phyloP scores from a whole-genome alignment of 1,140 invertebrate genomes.

The Trachymyrmex septentrionalis region DNA sequence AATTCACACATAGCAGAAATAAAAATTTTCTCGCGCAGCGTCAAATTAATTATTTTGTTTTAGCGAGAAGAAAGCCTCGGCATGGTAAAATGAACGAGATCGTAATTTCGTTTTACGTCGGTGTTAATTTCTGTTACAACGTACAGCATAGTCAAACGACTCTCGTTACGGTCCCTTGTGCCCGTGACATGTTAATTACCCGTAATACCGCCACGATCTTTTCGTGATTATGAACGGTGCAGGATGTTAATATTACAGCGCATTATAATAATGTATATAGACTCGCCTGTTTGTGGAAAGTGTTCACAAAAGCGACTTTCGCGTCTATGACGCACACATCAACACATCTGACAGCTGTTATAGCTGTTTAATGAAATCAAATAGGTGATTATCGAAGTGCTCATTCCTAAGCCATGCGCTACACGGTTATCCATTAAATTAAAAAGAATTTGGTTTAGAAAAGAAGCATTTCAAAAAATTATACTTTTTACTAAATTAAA shows the following conservation, averaged over 20 bases:
- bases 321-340: background rate
- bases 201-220: constrained; percentile 57
- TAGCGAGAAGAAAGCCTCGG: background rate
- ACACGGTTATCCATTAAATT: background rate
- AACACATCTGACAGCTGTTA: constrained; percentile 30
- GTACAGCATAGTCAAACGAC: constrained; percentile 51
- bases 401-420: background rate
- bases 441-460: background rate
- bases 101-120: constrained; percentile 61
- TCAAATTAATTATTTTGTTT: constrained; percentile 57
- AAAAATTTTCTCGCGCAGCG: background rate
- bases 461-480: background rate
- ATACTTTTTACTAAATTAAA: background rate
- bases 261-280: constrained; percentile 53
- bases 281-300: background rate
- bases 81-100: constrained; percentile 39
- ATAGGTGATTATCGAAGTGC: background rate
- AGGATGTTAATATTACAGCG: constrained; percentile 58
- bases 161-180: constrained; percentile 62
- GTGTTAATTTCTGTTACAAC: constrained; percentile 56
- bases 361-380: constrained; percentile 6
- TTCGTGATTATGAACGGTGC: constrained; percentile 55
- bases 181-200: constrained; percentile 60
- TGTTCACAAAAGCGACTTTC: constrained; percentile 41
- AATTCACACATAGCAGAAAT: background rate